Evolutionary conservation across 2,113 vertebrate species (phyloP).

Genomic region (Symphodus melops): DNA sequence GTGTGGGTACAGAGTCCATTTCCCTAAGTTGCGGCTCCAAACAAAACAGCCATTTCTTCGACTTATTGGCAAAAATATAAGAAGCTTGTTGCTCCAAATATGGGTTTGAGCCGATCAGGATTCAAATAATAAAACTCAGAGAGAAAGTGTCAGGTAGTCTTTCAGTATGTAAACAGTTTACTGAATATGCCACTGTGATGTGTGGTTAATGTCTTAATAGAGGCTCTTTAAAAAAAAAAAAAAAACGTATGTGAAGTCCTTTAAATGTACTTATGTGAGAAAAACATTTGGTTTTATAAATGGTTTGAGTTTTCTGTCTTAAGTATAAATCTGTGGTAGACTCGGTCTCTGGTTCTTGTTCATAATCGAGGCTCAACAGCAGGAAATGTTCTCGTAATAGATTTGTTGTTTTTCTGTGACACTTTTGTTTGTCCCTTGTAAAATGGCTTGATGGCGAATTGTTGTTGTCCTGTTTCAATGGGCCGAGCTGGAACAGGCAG

Average conservation of each 20-base stretch:
- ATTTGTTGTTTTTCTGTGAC: neutral
- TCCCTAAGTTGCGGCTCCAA: neutral
- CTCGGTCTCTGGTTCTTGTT: neutral
- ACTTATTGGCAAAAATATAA: neutral
- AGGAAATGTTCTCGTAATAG: neutral
- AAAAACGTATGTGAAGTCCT: too few species aligned
- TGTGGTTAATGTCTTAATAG: too few species aligned
- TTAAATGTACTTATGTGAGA: too few species aligned
- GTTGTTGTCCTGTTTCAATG: neutral
- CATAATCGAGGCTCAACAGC: neutral
- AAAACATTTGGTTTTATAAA: too few species aligned
- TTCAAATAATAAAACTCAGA: neutral
- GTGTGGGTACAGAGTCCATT: neutral
- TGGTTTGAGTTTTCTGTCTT: too few species aligned
- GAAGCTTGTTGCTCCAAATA: neutral
- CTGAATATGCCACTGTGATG: too few species aligned
- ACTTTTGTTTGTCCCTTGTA: too few species aligned
- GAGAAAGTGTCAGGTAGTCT: neutral
- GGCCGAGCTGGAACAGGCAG: too few species aligned
- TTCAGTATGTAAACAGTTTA: neutral
- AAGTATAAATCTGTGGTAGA: too few species aligned
- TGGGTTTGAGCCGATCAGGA: neutral
- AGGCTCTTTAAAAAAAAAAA: too few species aligned
- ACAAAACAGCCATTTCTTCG: neutral
- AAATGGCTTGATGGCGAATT: too few species aligned